Evolutionary conservation across 1,140 invertebrate species (phyloP).

Genomic region (Antheraea mylitta): DNA sequence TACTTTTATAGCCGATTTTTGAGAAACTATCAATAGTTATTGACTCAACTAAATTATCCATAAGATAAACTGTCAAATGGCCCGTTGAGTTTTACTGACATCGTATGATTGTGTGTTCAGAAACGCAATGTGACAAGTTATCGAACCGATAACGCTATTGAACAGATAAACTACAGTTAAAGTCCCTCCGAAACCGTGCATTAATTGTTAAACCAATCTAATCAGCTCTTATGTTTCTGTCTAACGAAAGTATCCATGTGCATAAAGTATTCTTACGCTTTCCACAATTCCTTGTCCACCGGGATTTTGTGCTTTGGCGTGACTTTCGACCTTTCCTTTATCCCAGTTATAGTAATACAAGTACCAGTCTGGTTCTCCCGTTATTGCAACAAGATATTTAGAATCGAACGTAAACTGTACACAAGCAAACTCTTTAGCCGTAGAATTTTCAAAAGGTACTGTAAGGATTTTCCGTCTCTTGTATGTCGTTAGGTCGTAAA

Average conservation of each 20-base stretch:
- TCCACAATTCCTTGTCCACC: conserved; percentile 79
- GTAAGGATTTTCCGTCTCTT: conserved; percentile 82
- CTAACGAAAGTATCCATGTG: not conserved
- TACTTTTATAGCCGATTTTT: no score
- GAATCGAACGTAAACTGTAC: conserved; percentile 89
- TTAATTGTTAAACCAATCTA: no score
- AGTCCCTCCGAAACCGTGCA: no score
- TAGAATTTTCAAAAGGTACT: conserved; percentile 78
- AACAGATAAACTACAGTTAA: no score
- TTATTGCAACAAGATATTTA: conserved; percentile 87
- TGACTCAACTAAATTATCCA: no score
- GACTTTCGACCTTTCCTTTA: conserved; percentile 89
- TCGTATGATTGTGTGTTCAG: no score
- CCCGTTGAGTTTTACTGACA: no score
- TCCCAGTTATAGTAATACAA: conserved; percentile 92
- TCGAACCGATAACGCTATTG: no score
- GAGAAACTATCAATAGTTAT: no score
- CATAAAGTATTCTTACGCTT: conserved; percentile 43
- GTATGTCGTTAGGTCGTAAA: conserved; percentile 83
- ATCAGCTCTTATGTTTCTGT: no score
- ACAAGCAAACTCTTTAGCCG: conserved; percentile 82
- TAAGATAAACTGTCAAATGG: no score
- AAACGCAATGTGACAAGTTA: no score
- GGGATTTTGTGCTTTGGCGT: conserved; percentile 83
- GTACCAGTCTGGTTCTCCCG: conserved; percentile 88